Conservation (phyloP, 1,140 invertebrate genomes). For the Galleria mellonella region DNA sequence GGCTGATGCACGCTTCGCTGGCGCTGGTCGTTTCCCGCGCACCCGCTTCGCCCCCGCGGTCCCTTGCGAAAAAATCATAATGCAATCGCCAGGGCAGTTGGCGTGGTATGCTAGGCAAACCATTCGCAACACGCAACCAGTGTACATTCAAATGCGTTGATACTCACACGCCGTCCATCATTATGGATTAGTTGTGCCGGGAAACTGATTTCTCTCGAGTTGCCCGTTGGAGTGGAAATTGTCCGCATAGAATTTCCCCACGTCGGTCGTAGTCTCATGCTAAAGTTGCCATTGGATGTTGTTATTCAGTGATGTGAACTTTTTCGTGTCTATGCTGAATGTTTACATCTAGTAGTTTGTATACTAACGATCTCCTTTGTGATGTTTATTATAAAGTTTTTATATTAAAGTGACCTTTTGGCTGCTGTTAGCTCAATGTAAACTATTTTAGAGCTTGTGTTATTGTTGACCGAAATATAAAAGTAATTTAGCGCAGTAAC, state of each 20-base stretch:
- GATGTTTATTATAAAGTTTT: too few relatives aligned
- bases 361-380: too few relatives aligned
- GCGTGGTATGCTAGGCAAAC: conserved; percentile 64
- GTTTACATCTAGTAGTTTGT: neutral
- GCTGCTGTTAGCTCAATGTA: too few relatives aligned
- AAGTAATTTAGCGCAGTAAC: neutral
- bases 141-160: conserved; percentile 68
- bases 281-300: conserved; percentile 57
- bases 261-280: conserved; percentile 20
- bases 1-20: conserved; percentile 62
- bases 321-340: conserved; percentile 14
- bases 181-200: conserved; percentile 62
- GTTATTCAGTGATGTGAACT: conserved; percentile 62
- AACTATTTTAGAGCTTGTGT: too few relatives aligned
- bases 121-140: conserved; percentile 64
- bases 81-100: conserved; percentile 70
- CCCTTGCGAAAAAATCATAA: conserved; percentile 73
- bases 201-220: conserved; percentile 60
- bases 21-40: conserved; percentile 45
- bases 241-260: conserved; percentile 5
- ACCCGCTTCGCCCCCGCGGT: conserved; percentile 46
- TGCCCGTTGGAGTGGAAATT: conserved; percentile 42
- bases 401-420: too few relatives aligned
- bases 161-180: conserved; percentile 69
- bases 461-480: neutral